Percentiles rank a stretch among this genome's conserved stretches.
Evolutionary conservation across 2,797 vertebrate species (phyloP).

Genomic region (Scyliorhinus canicula): DNA sequence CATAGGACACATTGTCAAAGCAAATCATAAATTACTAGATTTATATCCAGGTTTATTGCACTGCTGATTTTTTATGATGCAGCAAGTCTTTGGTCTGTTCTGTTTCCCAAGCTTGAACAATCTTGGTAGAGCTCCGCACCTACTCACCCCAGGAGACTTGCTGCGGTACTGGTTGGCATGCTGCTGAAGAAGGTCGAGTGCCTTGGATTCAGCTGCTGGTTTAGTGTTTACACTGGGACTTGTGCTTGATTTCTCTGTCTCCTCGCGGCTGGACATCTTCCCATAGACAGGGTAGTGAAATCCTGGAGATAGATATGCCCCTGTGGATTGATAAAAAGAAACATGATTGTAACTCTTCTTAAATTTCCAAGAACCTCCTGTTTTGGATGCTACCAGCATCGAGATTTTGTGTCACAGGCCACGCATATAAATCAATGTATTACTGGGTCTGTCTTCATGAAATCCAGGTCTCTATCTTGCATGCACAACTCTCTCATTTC

Average conservation of each 20-base stretch:
- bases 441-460: neutral
- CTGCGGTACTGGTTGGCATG: slow-evolving; percentile 84
- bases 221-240: slow-evolving; percentile 72
- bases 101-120: neutral
- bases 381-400: neutral
- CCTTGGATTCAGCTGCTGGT: slow-evolving; percentile 72
- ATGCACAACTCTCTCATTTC: neutral
- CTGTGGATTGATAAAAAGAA: slow-evolving; percentile 54
- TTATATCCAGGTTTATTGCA: slow-evolving; percentile 32
- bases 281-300: slow-evolving; percentile 97
- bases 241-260: slow-evolving; percentile 77
- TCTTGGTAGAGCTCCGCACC: slow-evolving; percentile 32
- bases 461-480: neutral
- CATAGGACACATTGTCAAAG: neutral
- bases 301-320: slow-evolving; percentile 73
- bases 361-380: neutral
- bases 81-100: slow-evolving; percentile 23
- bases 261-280: slow-evolving; percentile 91
- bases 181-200: slow-evolving; percentile 86
- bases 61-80: slow-evolving; percentile 19
- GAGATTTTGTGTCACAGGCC: neutral
- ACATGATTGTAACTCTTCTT: neutral
- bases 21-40: slow-evolving; percentile 17
- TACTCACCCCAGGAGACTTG: slow-evolving; percentile 86
- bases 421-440: neutral